Evolutionary conservation across 2,113 vertebrate genomes (phyloP).

Genomic region (Gallinago media): DNA sequence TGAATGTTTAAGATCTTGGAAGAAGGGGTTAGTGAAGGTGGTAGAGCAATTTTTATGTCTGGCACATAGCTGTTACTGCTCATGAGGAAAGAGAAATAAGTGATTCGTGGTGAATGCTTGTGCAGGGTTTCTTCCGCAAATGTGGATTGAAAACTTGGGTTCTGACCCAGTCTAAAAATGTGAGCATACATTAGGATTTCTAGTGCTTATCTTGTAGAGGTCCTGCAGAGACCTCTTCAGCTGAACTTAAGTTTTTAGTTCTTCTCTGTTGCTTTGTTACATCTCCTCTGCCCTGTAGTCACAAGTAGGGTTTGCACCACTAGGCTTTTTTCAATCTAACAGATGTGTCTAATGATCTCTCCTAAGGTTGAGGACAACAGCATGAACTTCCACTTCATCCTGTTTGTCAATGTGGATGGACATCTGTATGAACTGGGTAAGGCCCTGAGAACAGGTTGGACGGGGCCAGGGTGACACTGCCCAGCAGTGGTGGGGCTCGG

Average conservation of each 20-base stretch:
- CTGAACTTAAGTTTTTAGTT: neutral
- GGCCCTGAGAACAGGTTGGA: neutral
- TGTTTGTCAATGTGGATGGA: conserved; percentile 89
- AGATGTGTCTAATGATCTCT: neutral
- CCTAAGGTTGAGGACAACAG: conserved; percentile 87
- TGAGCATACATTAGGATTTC: neutral
- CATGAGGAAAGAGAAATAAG: neutral
- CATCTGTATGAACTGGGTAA: conserved; percentile 93
- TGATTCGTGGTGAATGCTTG: neutral
- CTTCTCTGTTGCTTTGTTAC: neutral
- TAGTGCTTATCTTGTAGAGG: neutral
- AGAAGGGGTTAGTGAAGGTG: neutral
- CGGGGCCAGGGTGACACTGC: neutral
- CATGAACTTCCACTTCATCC: conserved; percentile 94
- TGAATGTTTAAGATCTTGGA: neutral
- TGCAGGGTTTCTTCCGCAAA: neutral
- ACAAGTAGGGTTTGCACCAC: neutral
- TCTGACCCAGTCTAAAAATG: neutral
- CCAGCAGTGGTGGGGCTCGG: neutral
- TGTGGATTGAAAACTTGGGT: neutral
- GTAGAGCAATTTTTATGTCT: neutral
- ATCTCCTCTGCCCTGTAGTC: neutral
- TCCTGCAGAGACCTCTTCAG: neutral
- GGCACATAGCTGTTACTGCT: neutral
- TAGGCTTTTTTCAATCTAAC: neutral